A percentile compares a stretch with the other conserved stretches of the same genome.
phyloP scores from a whole-genome alignment of 2,113 vertebrate genomes.

The Syngnathoides biaculeatus region DNA sequence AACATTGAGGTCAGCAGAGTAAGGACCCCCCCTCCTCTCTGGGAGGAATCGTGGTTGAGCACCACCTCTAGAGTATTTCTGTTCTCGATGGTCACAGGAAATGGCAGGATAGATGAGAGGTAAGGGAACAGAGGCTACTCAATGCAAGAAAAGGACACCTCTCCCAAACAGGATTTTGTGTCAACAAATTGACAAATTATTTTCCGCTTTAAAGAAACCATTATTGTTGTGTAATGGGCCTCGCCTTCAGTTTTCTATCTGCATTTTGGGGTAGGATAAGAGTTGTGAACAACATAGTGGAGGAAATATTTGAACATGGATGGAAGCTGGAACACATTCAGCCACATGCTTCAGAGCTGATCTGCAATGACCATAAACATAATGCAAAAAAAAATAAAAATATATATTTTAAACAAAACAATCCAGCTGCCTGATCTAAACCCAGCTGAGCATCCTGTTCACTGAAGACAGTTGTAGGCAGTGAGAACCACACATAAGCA shows the following conservation, averaged over 20 bases:
- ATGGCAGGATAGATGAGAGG: conserved; percentile 20
- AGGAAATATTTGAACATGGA: no score
- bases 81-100: conserved; percentile 2
- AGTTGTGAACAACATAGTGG: neutral
- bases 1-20: conserved; percentile 81
- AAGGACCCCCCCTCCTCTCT: conserved; percentile 70
- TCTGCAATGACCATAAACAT: no score
- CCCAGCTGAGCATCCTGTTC: no score
- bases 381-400: no score
- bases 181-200: neutral
- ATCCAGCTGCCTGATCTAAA: no score
- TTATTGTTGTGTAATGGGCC: neutral
- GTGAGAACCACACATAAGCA: no score
- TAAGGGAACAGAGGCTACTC: neutral
- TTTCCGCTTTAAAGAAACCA: neutral
- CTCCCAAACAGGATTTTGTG: neutral
- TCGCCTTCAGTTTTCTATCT: neutral
- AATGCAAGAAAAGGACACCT: neutral
- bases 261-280: neutral
- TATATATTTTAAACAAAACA: no score
- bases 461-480: no score
- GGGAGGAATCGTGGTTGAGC: conserved; percentile 59
- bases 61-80: conserved; percentile 63
- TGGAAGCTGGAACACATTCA: no score
- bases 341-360: no score